These are phyloP conservation scores for Linnaemya vulpina DNA, from an alignment of 2,888 invertebrate genomes.

Conservation along the genomic window DNA sequence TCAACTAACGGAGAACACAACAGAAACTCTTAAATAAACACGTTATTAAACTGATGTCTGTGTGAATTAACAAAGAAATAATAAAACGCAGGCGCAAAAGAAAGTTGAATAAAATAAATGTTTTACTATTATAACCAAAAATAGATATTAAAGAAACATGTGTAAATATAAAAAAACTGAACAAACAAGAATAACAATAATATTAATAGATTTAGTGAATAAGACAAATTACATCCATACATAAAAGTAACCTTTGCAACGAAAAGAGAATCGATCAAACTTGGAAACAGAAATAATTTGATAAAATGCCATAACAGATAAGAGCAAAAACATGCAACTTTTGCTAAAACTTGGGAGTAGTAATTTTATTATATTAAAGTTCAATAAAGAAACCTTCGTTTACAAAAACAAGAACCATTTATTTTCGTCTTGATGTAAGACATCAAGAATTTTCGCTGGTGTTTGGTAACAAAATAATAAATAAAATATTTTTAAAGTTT, in stretches of 20 bases:
- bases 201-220: slow-evolving; percentile 33
- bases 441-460: not conserved
- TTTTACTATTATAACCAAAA: slow-evolving; percentile 27
- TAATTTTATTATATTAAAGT: not conserved
- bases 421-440: too few relatives aligned
- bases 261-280: slow-evolving; percentile 65
- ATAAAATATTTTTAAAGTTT: slow-evolving; percentile 11
- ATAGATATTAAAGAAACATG: slow-evolving; percentile 53
- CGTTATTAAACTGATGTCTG: slow-evolving; percentile 30
- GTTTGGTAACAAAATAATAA: not conserved
- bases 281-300: slow-evolving; percentile 19
- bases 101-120: slow-evolving; percentile 37
- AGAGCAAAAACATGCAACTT: not conserved
- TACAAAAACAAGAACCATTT: not conserved
- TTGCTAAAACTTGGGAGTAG: not conserved
- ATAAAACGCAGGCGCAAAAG: slow-evolving; percentile 50
- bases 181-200: slow-evolving; percentile 25
- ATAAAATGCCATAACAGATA: slow-evolving; percentile 22
- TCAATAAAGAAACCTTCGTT: not conserved
- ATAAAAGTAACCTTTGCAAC: not conserved
- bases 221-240: not conserved
- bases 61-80: slow-evolving; percentile 1
- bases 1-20: slow-evolving; percentile 57
- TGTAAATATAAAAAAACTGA: slow-evolving; percentile 48
- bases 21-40: slow-evolving; percentile 20